Base-by-base conservation (phyloP, 2,797 vertebrate species). In the Alosa sapidissima region DNA sequence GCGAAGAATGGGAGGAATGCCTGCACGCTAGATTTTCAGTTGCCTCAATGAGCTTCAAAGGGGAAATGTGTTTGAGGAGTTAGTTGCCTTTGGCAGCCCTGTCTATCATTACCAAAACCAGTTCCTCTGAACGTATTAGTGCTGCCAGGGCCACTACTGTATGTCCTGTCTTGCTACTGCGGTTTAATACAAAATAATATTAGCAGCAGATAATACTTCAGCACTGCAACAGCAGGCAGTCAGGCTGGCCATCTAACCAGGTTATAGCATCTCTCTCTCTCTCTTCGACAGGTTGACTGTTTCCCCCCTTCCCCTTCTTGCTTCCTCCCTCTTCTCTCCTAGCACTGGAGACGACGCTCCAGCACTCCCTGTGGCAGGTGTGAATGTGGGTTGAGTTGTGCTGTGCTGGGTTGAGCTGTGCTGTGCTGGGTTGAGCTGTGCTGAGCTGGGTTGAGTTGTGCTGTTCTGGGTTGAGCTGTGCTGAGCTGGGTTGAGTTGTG, bases 71-170 rank as follows among this genome's bases (percentile, higher is more conserved):
- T 60, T 72, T 82, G 62, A 84, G 36, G 81, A 82, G 83, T 85
- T 81, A 68, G 65, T 81, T 36, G 54, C 86, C 86, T 83, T n/a
- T 58, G 81, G 86, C 78, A 60, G 81, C 0, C 7, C 41, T 82
- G 24, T 85, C 84, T 55, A 54, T 83, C 84, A 85, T 83, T 62
- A 54, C 85, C 55, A 28, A 81, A 81, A 87, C 86, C 84, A 81
- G 84, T 83, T 85, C 83, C 47, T 85, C 54, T 81, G 33, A 78
- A 28, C 81, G 58, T 51, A 75, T 62, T n/a, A 78, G 28, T 60
- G 72, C 33, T 0, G 3, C 81, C 51, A 36, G 58, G 16, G 81
- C 83, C 55, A 82, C 48, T 19, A 28, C 28, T 28, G 28, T 28
- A 52, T 83, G 47, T 75, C 68, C 51, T 72, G 75, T 84, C 62